phyloP scores from a whole-genome alignment of 1,140 invertebrate species.

The Atta texana region DNA sequence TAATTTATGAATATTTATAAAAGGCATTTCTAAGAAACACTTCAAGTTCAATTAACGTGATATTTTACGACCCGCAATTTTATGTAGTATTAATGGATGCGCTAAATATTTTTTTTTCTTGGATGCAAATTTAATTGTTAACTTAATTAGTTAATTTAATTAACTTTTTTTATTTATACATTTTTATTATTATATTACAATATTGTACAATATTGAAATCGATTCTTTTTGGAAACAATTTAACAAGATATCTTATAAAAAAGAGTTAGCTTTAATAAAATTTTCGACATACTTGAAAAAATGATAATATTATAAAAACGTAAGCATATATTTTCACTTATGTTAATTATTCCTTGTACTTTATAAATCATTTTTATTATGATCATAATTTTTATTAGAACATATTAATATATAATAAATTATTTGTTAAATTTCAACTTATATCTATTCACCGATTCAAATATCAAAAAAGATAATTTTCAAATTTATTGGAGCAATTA shows the following conservation, averaged over 20 bases:
- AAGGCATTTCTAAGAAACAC: not conserved
- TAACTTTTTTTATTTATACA: not conserved
- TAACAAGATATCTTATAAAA: not conserved
- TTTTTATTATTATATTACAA: not conserved
- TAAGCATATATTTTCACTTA: not conserved
- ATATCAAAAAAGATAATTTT: not conserved
- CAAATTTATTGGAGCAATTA: conserved; percentile 11
- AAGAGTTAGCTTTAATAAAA: not conserved
- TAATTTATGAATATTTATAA: conserved; percentile 5
- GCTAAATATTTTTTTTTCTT: not conserved
- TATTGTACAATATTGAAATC: not conserved
- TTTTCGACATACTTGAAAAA: too few species aligned
- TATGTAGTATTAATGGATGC: not conserved
- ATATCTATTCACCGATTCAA: not conserved
- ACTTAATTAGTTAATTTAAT: not conserved
- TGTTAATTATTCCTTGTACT: not conserved
- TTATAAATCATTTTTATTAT: not conserved
- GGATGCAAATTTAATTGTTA: not conserved
- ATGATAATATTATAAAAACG: too few species aligned
- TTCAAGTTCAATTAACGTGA: not conserved
- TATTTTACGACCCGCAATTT: not conserved
- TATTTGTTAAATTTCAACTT: not conserved
- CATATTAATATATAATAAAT: not conserved
- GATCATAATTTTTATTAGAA: too few species aligned
- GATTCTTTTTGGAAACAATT: not conserved